phyloP scores from a whole-genome alignment of 2,113 vertebrate genomes.

The Falco punctatus region DNA sequence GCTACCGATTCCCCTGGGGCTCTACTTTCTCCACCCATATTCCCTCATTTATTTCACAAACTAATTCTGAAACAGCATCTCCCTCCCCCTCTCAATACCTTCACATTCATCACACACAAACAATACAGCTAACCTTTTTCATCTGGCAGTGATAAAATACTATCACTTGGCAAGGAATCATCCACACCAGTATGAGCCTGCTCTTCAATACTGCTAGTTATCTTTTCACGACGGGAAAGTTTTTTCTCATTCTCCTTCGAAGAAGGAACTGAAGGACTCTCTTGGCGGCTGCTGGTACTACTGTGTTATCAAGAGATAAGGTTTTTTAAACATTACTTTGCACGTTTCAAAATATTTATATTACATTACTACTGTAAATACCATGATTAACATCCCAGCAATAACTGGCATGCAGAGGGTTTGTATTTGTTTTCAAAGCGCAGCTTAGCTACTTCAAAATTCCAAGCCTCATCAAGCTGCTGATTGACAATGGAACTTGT shows the following conservation, averaged over 20 bases:
- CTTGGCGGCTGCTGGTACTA: constrained; percentile 76
- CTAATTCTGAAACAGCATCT: not conserved
- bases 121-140: constrained; percentile 83
- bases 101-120: not conserved
- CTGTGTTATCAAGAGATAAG: constrained; percentile 58
- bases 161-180: constrained; percentile 84
- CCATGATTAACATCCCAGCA: not conserved
- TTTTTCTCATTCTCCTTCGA: constrained; percentile 75
- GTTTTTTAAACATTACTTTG: not conserved
- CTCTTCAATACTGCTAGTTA: constrained; percentile 82
- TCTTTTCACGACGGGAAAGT: constrained; percentile 58
- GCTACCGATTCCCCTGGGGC: not conserved
- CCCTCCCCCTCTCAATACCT: not conserved
- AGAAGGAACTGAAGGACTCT: constrained; percentile 75
- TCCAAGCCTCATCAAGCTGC: not conserved
- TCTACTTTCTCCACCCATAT: not conserved
- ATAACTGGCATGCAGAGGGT: not conserved
- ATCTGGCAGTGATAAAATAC: constrained; percentile 80
- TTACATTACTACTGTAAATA: not conserved
- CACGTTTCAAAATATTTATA: not conserved
- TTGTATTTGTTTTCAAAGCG: not conserved
- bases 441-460: not conserved
- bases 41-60: not conserved
- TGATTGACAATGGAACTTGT: not conserved
- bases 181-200: constrained; percentile 80